A percentile compares a stretch with the other conserved stretches of the same genome.
Evolutionary conservation across 2,888 invertebrate species (phyloP).

Genomic region (Peribatodes rhomboidaria): DNA sequence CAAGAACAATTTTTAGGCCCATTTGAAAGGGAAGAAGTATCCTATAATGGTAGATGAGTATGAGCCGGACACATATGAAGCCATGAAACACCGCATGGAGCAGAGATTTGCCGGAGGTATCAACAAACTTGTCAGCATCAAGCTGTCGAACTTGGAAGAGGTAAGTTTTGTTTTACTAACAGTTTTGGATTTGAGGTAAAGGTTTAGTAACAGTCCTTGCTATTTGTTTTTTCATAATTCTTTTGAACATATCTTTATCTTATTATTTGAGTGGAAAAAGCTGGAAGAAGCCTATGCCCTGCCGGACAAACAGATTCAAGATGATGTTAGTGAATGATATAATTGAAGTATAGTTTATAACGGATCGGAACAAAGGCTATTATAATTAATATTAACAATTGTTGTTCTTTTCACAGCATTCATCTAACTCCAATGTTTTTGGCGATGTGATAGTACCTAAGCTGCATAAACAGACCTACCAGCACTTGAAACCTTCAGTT

Average conservation of each 20-base stretch:
- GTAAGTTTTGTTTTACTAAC: slow-evolving; percentile 81
- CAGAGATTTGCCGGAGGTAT: slow-evolving; percentile 87
- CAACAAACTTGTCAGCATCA: slow-evolving; percentile 88
- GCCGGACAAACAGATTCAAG: too few relatives aligned
- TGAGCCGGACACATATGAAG: slow-evolving; percentile 87
- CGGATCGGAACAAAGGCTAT: too few relatives aligned
- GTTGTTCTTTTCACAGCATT: slow-evolving; percentile 64
- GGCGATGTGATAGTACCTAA: slow-evolving; percentile 68
- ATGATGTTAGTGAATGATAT: too few relatives aligned
- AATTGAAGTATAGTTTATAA: too few relatives aligned
- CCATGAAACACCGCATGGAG: slow-evolving; percentile 85
- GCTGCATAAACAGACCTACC: slow-evolving; percentile 60
- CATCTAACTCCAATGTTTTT: slow-evolving; percentile 70
- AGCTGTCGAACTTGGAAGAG: slow-evolving; percentile 88
- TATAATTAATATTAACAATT: slow-evolving; percentile 2
- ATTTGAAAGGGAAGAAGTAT: slow-evolving; percentile 82
- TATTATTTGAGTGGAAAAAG: too few relatives aligned
- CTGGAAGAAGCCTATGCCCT: too few relatives aligned
- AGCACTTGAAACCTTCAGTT: slow-evolving; percentile 70
- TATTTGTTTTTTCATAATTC: too few relatives aligned
- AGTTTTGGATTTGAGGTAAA: too few relatives aligned
- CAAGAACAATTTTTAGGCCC: slow-evolving; percentile 67
- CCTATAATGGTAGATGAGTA: slow-evolving; percentile 87
- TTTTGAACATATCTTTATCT: too few relatives aligned
- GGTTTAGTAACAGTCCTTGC: too few relatives aligned